Conservation (phyloP, 2,797 vertebrate genomes). For the Channallabes apus region DNA sequence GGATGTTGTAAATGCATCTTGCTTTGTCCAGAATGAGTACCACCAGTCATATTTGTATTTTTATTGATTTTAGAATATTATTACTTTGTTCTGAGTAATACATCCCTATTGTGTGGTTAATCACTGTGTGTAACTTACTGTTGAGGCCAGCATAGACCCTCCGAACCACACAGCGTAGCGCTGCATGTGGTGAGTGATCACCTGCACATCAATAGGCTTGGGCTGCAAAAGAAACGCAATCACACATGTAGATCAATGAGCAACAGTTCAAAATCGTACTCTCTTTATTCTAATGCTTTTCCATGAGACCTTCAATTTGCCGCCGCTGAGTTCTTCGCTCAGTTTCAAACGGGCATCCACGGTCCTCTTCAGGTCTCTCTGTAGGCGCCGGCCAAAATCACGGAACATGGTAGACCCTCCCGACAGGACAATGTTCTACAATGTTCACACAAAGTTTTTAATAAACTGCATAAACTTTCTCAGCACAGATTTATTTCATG, state of each 20-base stretch:
- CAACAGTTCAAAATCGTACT: background rate
- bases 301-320: slow-evolving; percentile 87
- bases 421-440: slow-evolving; percentile 94
- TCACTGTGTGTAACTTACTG: slow-evolving; percentile 76
- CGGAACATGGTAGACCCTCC: slow-evolving; percentile 99
- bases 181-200: slow-evolving; percentile 98
- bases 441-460: background rate
- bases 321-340: slow-evolving; percentile 96
- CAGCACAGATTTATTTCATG: background rate
- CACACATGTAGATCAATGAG: background rate
- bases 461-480: background rate
- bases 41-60: no score
- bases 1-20: background rate
- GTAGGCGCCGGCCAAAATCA: slow-evolving; percentile 95
- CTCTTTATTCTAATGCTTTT: background rate
- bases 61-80: background rate
- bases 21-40: background rate
- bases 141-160: slow-evolving; percentile 97
- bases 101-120: background rate
- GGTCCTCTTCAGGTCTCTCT: slow-evolving; percentile 94
- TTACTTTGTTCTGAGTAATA: background rate
- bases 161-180: slow-evolving; percentile 99
- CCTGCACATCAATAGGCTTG: slow-evolving; percentile 97
- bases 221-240: slow-evolving; percentile 72
- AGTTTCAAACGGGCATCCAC: slow-evolving; percentile 94